Evolutionary conservation across 2,113 vertebrate genomes (phyloP), one percentile per base, ranked within the genome.

Genomic region (Cynoglossus semilaevis): DNA sequence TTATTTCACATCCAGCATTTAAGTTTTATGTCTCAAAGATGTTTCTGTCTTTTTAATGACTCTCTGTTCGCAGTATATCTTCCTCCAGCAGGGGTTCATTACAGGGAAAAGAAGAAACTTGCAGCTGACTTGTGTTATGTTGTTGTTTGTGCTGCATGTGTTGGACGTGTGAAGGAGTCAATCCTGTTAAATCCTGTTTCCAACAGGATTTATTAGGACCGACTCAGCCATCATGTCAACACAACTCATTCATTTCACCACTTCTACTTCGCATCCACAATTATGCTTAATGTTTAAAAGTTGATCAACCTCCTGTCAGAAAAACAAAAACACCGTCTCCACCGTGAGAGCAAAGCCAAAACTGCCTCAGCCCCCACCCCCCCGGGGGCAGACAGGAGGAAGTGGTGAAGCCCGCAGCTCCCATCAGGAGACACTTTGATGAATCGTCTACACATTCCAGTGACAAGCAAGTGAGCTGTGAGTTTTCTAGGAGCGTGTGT

Each of bases 391-490:
- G 69, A 66, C 77, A 77, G 53, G 46, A 45, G 85, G 77, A 58
- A 61, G 70, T 58, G 64, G 62, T 61, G 61, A 48, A 49, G 74
- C 57, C 68, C 51, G 70, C 70, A 67, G 76, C 65, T 81, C 72
- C 74, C 76, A 55, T 81, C 82, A 86, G 83, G 73, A 85, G 73
- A 68, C 4, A 0, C 65, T 87, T 85, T 91, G 90, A 91, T 90
- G 86, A 89, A 91, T 90, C 79, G 82, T 88, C 79, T 79, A 65
- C 74, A 83, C 76, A 91, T 89, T 82, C 80, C 76, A 82, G 70
- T 89, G 88, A 91, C 90, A 91, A 85, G 84, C 77, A 80, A 88
- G 82, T 80, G 84, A 87, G 84, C 80, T 82, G 84, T 72, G 85
- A 87, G 81, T 63, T 82, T 79, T 70, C 67, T 36, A 65, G 60